These are phyloP conservation scores for Talpa occidentalis DNA, from an alignment of 2,113 vertebrate genomes.

Conservation along the genomic window DNA sequence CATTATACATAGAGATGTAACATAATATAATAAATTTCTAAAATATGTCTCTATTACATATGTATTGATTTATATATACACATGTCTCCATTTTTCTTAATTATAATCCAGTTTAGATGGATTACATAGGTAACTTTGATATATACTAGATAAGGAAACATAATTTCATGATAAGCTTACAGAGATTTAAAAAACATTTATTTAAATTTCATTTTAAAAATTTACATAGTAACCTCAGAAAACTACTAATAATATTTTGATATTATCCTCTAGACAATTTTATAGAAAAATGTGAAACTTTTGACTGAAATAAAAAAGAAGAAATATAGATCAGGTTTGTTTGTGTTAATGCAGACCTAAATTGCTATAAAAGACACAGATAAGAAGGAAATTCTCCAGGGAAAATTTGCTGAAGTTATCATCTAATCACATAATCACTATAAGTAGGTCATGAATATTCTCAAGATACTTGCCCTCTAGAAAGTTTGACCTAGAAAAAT, in stretches of 20 bases:
- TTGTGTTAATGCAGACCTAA: neutral
- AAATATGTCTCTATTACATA: no score
- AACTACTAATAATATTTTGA: neutral
- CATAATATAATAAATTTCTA: no score
- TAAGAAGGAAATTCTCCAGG: neutral
- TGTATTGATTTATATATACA: no score
- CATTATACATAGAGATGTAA: no score
- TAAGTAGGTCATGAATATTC: conserved; percentile 57
- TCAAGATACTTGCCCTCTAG: conserved; percentile 35
- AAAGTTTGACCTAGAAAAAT: conserved; percentile 51
- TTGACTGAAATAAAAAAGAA: neutral
- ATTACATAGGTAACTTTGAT: neutral
- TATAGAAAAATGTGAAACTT: neutral
- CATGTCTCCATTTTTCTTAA: neutral
- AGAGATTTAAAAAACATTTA: neutral
- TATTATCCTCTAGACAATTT: neutral
- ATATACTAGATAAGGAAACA: neutral
- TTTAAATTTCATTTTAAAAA: conserved; percentile 9
- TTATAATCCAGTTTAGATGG: neutral
- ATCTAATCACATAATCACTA: conserved; percentile 45
- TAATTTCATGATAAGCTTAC: neutral
- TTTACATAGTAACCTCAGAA: neutral
- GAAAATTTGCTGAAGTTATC: conserved; percentile 35
- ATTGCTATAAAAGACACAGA: conserved; percentile 3
- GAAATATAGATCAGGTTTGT: neutral